A percentile compares a stretch with the other conserved stretches of the same genome.
phyloP scores from a whole-genome alignment of 2,113 vertebrate species.

The Delphinapterus leucas region DNA sequence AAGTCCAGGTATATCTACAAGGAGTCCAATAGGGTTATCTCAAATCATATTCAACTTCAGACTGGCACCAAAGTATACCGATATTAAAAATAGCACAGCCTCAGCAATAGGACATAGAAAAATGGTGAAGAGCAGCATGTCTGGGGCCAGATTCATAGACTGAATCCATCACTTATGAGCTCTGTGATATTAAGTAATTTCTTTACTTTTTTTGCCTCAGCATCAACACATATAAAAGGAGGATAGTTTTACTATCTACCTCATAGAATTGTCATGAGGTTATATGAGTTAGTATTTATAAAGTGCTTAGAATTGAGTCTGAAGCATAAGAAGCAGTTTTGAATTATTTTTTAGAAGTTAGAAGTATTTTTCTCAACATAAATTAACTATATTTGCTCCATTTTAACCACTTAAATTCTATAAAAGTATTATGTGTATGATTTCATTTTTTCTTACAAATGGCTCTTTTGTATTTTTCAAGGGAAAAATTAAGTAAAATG shows the following conservation, averaged over 20 bases:
- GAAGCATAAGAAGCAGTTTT: neutral
- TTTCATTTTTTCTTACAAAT: neutral
- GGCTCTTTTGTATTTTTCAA: neutral
- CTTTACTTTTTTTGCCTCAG: neutral
- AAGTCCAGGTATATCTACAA: neutral
- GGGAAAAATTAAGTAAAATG: neutral
- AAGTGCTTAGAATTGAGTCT: neutral
- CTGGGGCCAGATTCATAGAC: neutral
- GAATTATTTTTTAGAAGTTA: neutral
- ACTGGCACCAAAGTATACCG: neutral
- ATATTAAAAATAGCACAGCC: neutral
- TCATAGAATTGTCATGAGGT: neutral
- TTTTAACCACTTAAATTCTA: neutral
- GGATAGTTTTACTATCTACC: neutral
- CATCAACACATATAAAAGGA: neutral
- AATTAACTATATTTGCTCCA: neutral
- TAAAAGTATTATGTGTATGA: neutral
- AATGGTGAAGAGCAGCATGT: neutral
- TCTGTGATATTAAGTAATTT: neutral
- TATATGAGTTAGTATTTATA: neutral
- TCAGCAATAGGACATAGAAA: neutral
- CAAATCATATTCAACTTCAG: neutral
- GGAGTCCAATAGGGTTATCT: neutral
- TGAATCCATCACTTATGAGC: neutral
- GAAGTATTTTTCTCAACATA: neutral